phyloP scores from a whole-genome alignment of 2,888 invertebrate species.

The Microplitis deprimator region DNA sequence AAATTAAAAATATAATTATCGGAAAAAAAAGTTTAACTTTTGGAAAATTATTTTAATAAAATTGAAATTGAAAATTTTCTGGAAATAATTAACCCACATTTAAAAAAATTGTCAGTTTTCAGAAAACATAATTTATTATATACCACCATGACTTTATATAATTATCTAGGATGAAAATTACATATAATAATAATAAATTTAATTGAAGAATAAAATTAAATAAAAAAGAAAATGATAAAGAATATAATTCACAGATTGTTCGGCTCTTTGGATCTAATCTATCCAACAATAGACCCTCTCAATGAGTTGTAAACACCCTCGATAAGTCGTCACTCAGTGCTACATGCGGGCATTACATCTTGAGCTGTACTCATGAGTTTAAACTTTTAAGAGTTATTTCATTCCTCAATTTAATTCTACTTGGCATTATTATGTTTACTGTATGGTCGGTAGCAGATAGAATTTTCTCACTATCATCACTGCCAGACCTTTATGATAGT shows the following conservation, averaged over 20 bases:
- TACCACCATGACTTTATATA: no score
- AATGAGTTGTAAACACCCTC: slow-evolving; percentile 57
- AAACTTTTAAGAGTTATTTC: not conserved
- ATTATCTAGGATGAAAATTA: no score
- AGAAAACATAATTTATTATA: no score
- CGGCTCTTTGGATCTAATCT: slow-evolving; percentile 66
- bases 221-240: slow-evolving; percentile 13
- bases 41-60: no score
- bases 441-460: not conserved
- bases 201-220: slow-evolving; percentile 12
- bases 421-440: not conserved
- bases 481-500: not conserved
- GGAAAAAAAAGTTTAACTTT: no score
- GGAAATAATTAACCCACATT: no score
- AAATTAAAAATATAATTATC: no score
- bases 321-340: not conserved
- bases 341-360: slow-evolving; percentile 14
- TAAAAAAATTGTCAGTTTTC: no score
- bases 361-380: no score
- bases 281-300: slow-evolving; percentile 68
- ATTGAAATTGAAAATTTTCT: no score
- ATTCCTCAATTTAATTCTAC: not conserved
- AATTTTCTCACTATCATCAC: slow-evolving; percentile 12
- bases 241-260: slow-evolving; percentile 41
- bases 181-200: not conserved